Percentiles rank a stretch among this genome's conserved stretches.
Evolutionary conservation across 2,113 vertebrate genomes (phyloP).

Genomic region (Aldabrachelys gigantea): DNA sequence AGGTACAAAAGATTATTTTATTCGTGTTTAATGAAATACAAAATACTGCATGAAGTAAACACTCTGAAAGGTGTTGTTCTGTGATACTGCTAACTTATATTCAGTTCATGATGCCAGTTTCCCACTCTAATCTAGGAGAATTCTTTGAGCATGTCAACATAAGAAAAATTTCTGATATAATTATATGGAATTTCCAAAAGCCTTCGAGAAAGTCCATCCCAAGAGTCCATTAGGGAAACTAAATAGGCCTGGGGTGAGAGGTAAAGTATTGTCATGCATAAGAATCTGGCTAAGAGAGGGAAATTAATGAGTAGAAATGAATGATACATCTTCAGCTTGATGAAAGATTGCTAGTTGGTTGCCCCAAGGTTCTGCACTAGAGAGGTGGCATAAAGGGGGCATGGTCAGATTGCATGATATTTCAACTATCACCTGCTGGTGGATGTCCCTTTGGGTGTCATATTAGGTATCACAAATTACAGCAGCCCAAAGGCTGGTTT

Average conservation of each 20-base stretch:
- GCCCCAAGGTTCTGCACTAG: accelerated
- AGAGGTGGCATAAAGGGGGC: background rate
- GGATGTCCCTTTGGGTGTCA: background rate
- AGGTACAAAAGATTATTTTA: background rate
- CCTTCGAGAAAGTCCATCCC: conserved; percentile 29
- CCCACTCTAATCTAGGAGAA: background rate
- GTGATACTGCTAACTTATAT: background rate
- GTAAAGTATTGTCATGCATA: conserved; percentile 11
- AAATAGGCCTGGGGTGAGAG: background rate
- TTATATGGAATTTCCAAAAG: conserved; percentile 24
- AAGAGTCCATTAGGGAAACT: conserved; percentile 27
- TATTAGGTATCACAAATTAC: background rate
- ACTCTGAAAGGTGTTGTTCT: background rate
- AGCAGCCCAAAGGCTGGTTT: background rate
- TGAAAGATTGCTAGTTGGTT: background rate
- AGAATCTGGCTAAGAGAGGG: background rate
- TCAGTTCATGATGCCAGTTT: background rate
- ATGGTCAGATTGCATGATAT: background rate
- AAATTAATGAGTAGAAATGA: background rate
- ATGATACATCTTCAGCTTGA: background rate
- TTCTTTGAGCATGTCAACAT: background rate
- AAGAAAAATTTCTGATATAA: background rate
- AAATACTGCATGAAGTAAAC: background rate
- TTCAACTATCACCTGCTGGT: background rate
- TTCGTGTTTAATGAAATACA: conserved; percentile 11